Base-by-base conservation (phyloP, 1,140 invertebrate genomes). In the Ptiloglossa arizonensis region DNA sequence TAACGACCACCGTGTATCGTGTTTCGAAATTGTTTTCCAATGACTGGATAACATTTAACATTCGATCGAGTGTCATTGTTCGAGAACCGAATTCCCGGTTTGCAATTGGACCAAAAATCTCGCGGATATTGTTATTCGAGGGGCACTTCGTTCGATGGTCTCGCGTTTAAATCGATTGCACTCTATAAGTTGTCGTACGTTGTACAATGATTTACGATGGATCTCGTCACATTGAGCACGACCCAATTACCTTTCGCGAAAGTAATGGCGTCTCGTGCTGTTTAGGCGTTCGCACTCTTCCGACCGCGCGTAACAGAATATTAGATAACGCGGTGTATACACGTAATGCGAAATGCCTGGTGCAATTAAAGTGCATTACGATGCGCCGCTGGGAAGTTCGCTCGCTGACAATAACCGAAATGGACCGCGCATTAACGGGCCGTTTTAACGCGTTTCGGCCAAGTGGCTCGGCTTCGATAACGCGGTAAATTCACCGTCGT, bases 301-400 rank as follows among this genome's bases (percentile, higher is more conserved):
- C 17, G 1, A 17, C 48, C 5, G 15, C 48, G 13, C 6, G 9
- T 1, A 9, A 52, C 19, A 24, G 64, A 38, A 38, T 52, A 32
- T 67, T 67, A 67, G 52, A 75, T 75, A 75, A 46, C 63, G 57
- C 56, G 24, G 0, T 3, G 17, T 35, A 29, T 62, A 44, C 4
- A 24, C 24, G 22, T 29, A 32, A 19, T 35, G 48, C 35, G 46
- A 44, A 74, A 68, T 24, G 64, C 73, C 41, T 15, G 63, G 17
- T 38, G 50, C 52, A 59, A 69, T 75, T 75, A 75, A 75, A 75
- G 19, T 29, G 52, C 64, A 75, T 68, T 75, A 69, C 29, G 64
- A 68, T 22, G n/a, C 64, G 24, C 67, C 72, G 46, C 15, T 44
- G 32, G 50, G 29, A 68, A 44, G 29, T 27, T 48, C 38, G 41